Base-by-base conservation (phyloP, 2,113 vertebrate genomes). In the Ailurus styani region DNA sequence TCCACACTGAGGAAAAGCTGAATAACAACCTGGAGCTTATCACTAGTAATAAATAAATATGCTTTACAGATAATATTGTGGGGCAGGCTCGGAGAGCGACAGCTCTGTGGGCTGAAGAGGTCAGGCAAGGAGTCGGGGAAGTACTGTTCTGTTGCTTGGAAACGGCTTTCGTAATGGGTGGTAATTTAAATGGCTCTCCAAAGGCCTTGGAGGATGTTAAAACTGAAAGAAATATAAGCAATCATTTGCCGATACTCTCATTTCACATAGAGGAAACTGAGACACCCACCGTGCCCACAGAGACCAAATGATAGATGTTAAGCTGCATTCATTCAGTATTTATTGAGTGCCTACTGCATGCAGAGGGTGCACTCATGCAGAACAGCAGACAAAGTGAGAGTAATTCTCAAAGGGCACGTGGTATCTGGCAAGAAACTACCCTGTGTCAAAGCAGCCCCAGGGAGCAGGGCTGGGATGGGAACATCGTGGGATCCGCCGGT, bases 101-200 rank as follows among this genome's bases (percentile, higher is more conserved):
- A 64, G 52, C 81, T 96, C 5, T 64, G 70, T 93, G 83, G 72
- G 60, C 50, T n/a, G 73, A 96, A 45, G 77, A 93, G 95, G 75
- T 93, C 96, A 94, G 64, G 82, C 60, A 45, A 84, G 37, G 62
- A 90, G 84, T 72, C 54, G 40, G 57, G 70, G 40, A 94, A 37
- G 7, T 57, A 27, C 15, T 42, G 3, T 72, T 90, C 70, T 57
- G 83, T 97, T 96, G 97, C 88, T 95, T 97, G 87, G 96, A 90
- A 93, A 95, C 96, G 62, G 64, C 57, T 50, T 45, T 54, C n/a
- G 23, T 42, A 66, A 72, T 77, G 47, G 34, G 40, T 83, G 45
- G 66, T 75, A 17, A 89, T 90, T 95, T 64, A 57, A 83, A 90
- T 42, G 77, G 15, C 79, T 87, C 64, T 57, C 91, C 47, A 50